Percentiles rank a stretch among this genome's conserved stretches.
Evolutionary conservation across 1,140 invertebrate species (phyloP).

Genomic region (Hycleus phaleratus): DNA sequence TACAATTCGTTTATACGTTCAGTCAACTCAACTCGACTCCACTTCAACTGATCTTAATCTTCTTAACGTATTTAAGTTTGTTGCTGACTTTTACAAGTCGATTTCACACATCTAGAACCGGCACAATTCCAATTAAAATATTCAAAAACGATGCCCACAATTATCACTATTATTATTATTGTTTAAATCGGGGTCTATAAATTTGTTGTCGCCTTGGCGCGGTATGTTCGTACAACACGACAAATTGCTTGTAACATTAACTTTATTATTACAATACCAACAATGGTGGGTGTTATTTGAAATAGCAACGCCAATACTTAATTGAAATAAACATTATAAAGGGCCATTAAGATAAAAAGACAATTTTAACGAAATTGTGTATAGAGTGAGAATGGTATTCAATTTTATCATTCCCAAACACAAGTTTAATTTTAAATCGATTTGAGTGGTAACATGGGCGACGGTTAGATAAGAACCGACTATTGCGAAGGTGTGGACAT

Average conservation of each 20-base stretch:
- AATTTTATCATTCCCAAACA: conserved; percentile 32
- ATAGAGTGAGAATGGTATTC: conserved; percentile 32
- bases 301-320: conserved; percentile 37
- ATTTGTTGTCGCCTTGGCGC: too few species aligned
- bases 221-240: not conserved
- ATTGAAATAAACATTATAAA: conserved; percentile 39
- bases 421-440: conserved; percentile 40
- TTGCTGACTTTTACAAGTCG: too few species aligned
- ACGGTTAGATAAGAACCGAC: conserved; percentile 22
- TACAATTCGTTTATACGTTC: too few species aligned
- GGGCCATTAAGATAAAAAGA: conserved; percentile 35
- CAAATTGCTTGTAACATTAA: conserved; percentile 31
- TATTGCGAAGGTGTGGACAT: conserved; percentile 13
- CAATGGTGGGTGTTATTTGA: conserved; percentile 19
- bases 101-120: too few species aligned
- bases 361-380: not conserved
- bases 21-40: too few species aligned
- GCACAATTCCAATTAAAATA: too few species aligned
- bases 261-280: conserved; percentile 15
- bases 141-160: too few species aligned
- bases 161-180: too few species aligned
- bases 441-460: conserved; percentile 32
- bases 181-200: too few species aligned
- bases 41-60: too few species aligned
- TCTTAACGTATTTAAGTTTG: too few species aligned